Evolutionary conservation across 2,113 vertebrate species (phyloP).

Genomic region (Sphyrna mokarran): DNA sequence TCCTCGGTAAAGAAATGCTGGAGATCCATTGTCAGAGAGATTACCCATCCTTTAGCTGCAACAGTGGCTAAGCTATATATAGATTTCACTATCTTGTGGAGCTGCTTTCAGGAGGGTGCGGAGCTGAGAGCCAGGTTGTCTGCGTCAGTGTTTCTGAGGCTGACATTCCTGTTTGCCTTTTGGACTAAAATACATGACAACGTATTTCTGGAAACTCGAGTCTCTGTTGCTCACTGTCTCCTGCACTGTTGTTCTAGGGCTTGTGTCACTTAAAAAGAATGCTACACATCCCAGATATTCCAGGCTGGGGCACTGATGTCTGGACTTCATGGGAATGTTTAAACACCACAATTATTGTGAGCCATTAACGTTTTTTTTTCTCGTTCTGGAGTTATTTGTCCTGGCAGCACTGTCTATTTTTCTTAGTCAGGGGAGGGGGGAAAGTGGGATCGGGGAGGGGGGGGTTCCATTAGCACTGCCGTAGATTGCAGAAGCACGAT

Average conservation of each 20-base stretch:
- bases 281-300: slow-evolving; percentile 60
- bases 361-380: slow-evolving; percentile 55
- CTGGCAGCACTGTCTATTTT: slow-evolving; percentile 57
- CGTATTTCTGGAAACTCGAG: slow-evolving; percentile 41
- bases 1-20: too few species aligned
- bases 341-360: slow-evolving; percentile 52
- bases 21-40: neutral
- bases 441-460: slow-evolving; percentile 45
- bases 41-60: neutral
- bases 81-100: neutral
- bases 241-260: slow-evolving; percentile 47
- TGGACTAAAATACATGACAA: slow-evolving; percentile 48
- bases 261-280: slow-evolving; percentile 62
- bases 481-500: slow-evolving; percentile 34
- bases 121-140: slow-evolving; percentile 35
- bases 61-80: slow-evolving; percentile 1
- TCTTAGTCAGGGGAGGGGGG: slow-evolving; percentile 52
- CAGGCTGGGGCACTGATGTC: slow-evolving; percentile 61
- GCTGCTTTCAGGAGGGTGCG: neutral
- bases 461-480: slow-evolving; percentile 45
- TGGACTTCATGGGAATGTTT: slow-evolving; percentile 58
- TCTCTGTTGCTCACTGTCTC: slow-evolving; percentile 48
- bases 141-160: slow-evolving; percentile 42
- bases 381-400: slow-evolving; percentile 51
- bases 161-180: slow-evolving; percentile 45